phyloP scores from a whole-genome alignment of 1,140 invertebrate species.

The Heterodera carotae region DNA sequence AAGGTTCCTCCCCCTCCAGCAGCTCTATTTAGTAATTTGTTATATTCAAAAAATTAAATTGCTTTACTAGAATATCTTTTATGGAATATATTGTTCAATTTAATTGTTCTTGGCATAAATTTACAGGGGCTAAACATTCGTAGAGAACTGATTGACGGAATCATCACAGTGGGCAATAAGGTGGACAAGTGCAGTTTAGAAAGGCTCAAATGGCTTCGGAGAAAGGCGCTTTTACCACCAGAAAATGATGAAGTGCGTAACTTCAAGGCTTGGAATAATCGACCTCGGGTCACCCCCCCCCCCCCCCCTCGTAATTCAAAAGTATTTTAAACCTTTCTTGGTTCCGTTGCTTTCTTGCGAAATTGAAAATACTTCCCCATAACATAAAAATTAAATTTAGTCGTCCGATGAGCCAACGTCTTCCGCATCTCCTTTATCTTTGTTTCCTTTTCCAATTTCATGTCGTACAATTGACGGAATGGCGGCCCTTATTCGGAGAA shows the following conservation, averaged over 20 bases:
- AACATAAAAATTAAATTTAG: too few species aligned
- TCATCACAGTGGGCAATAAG: constrained; percentile 83
- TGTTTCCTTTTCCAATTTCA: constrained; percentile 37
- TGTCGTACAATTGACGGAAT: constrained; percentile 44
- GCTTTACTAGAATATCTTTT: too few species aligned
- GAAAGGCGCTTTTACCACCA: constrained; percentile 16
- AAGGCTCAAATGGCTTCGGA: constrained; percentile 15
- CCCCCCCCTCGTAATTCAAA: too few species aligned
- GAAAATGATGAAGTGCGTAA: constrained; percentile 3
- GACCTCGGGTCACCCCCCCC: too few species aligned
- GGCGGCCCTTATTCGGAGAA: constrained; percentile 25
- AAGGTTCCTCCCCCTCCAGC: too few species aligned
- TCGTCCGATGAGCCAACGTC: neutral
- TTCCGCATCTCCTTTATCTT: neutral
- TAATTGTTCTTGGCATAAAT: neutral
- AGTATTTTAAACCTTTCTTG: too few species aligned
- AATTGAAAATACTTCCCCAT: too few species aligned
- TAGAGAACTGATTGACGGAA: constrained; percentile 69
- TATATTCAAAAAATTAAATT: too few species aligned
- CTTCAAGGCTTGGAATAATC: too few species aligned
- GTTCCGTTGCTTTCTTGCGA: too few species aligned
- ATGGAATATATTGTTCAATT: neutral
- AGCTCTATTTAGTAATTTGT: too few species aligned
- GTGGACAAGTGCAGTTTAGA: constrained; percentile 66
- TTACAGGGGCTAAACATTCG: constrained; percentile 69